Conservation (phyloP, 1,140 invertebrate species). For the Alviniconcha marisindica region DNA sequence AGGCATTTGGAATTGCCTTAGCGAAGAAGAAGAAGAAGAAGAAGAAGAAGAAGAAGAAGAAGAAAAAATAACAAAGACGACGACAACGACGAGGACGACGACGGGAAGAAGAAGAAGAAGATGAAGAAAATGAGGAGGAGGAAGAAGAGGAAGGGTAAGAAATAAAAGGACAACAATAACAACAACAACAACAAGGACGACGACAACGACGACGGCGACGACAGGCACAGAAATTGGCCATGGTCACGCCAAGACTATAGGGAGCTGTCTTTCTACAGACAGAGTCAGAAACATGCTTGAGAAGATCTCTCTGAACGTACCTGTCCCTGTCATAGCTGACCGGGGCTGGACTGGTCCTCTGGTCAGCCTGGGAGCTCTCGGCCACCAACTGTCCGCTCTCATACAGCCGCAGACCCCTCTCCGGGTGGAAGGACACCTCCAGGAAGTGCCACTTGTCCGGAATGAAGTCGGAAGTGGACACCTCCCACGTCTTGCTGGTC, state of each 20-base stretch:
- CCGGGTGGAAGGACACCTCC: conserved; percentile 71
- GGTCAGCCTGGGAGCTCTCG: conserved; percentile 20
- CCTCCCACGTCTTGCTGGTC: conserved; percentile 58
- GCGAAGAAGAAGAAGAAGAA: no score
- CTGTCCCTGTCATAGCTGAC: conserved; percentile 21
- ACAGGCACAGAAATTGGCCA: neutral
- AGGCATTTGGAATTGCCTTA: no score
- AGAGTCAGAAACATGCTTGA: no score
- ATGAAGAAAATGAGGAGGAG: no score
- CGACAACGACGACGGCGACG: neutral
- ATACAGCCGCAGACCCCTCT: conserved; percentile 66
- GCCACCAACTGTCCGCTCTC: conserved; percentile 60
- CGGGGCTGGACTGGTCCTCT: neutral
- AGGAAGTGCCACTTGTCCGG: conserved; percentile 69
- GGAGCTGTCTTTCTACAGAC: no score
- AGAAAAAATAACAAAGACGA: no score
- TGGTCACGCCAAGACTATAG: no score
- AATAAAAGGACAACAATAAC: no score
- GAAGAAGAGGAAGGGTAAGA: no score
- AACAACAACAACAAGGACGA: neutral
- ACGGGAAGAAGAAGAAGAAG: no score
- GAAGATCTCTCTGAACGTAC: neutral
- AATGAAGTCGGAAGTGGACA: conserved; percentile 49
- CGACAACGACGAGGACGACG: no score
- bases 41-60: no score